phyloP scores from a whole-genome alignment of 2,888 invertebrate species.

The Athrips mouffetella region DNA sequence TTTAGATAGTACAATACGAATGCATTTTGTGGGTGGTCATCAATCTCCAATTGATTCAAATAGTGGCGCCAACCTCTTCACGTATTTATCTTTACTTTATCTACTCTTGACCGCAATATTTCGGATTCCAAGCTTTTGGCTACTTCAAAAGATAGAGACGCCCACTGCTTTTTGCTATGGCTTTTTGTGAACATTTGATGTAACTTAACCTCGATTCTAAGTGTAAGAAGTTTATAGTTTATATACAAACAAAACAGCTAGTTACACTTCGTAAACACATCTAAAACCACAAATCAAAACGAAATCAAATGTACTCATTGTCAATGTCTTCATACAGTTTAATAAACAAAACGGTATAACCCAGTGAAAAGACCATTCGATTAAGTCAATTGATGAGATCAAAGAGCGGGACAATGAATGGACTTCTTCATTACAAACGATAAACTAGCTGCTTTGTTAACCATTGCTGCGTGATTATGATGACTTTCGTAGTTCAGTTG shows the following conservation, averaged over 20 bases:
- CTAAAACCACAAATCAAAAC: not conserved
- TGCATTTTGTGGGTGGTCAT: slow-evolving; percentile 64
- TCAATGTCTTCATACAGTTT: slow-evolving; percentile 32
- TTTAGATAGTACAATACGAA: slow-evolving; percentile 71
- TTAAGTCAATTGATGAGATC: slow-evolving; percentile 60
- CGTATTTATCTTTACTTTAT: slow-evolving; percentile 39
- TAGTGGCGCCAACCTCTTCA: slow-evolving; percentile 35
- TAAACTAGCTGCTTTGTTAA: not conserved
- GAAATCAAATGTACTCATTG: slow-evolving; percentile 25
- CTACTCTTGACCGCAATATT: slow-evolving; percentile 21
- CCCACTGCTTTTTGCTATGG: not conserved
- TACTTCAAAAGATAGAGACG: slow-evolving; percentile 1
- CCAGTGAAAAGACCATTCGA: slow-evolving; percentile 52
- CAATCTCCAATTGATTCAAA: slow-evolving; percentile 41
- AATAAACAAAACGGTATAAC: slow-evolving; percentile 46
- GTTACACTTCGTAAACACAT: not conserved
- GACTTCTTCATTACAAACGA: not conserved
- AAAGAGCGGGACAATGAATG: slow-evolving; percentile 33
- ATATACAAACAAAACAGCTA: not conserved
- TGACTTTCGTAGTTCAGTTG: not conserved
- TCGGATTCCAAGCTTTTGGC: slow-evolving; percentile 19
- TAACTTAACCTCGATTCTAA: not conserved
- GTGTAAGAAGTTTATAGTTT: not conserved
- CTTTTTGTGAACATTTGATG: not conserved
- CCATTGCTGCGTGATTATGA: not conserved